These are phyloP conservation scores for Melanotus villosus DNA, from an alignment of 2,888 invertebrate genomes.

Conservation along the genomic window DNA sequence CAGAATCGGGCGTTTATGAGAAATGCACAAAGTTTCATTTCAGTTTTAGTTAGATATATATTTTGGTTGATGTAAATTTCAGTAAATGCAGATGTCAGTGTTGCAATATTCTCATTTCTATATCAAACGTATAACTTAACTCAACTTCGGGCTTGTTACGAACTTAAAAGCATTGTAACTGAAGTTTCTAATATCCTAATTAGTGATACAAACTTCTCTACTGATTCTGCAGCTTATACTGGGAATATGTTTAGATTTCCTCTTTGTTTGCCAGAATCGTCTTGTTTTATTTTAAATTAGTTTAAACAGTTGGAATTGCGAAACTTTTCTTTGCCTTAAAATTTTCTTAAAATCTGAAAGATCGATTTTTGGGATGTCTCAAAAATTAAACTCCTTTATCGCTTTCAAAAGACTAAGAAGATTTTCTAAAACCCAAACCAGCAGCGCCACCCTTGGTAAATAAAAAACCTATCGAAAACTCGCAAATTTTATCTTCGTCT, in stretches of 20 bases:
- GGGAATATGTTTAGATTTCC: neutral
- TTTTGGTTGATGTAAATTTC: neutral
- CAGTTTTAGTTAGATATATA: neutral
- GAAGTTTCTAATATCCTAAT: neutral
- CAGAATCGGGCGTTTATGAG: neutral
- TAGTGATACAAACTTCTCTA: neutral
- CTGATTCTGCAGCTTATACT: neutral
- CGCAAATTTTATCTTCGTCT: too few relatives aligned
- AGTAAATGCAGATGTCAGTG: constrained; percentile 17
- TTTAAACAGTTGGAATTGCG: too few relatives aligned
- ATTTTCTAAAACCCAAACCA: too few relatives aligned
- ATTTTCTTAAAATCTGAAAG: too few relatives aligned
- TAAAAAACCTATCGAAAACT: too few relatives aligned
- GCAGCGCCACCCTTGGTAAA: too few relatives aligned
- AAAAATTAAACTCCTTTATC: too few relatives aligned
- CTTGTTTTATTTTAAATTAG: too few relatives aligned
- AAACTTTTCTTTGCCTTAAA: neutral
- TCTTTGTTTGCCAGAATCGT: too few relatives aligned
- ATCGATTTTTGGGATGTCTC: too few relatives aligned
- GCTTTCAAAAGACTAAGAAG: too few relatives aligned
- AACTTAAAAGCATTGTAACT: constrained; percentile 20
- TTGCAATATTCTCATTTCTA: neutral
- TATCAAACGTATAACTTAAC: neutral
- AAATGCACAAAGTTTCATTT: constrained; percentile 11
- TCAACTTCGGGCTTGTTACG: neutral